Percentiles rank a stretch among this genome's conserved stretches.
phyloP scores from a whole-genome alignment of 1,140 invertebrate genomes.

The Stegodyphus dumicola region DNA sequence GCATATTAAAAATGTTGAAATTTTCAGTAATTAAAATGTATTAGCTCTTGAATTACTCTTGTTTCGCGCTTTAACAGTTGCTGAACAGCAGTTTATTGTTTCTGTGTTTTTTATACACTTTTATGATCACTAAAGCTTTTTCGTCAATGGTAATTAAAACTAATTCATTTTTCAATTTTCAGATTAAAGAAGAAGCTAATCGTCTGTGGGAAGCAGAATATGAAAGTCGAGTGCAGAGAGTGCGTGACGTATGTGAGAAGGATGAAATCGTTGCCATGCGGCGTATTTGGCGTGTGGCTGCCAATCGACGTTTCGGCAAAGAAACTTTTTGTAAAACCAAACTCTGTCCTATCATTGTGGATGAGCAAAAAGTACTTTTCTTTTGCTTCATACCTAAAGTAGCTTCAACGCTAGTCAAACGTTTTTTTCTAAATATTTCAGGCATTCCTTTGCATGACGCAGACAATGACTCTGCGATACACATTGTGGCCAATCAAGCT shows the following conservation, averaged over 20 bases:
- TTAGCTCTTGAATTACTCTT: too few relatives aligned
- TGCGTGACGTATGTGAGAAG: slow-evolving; percentile 31
- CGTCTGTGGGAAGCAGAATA: slow-evolving; percentile 29
- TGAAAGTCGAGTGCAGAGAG: slow-evolving; percentile 8
- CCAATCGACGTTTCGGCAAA: slow-evolving; percentile 37
- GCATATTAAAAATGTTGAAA: too few relatives aligned
- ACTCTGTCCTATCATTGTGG: slow-evolving; percentile 62
- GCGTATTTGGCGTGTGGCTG: slow-evolving; percentile 38
- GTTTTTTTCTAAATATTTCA: slow-evolving; percentile 62
- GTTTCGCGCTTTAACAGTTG: too few relatives aligned
- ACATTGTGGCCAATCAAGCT: slow-evolving; percentile 63
- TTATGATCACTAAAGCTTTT: too few relatives aligned
- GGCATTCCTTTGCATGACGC: slow-evolving; percentile 38
- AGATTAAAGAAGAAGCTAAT: neutral
- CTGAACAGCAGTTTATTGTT: too few relatives aligned
- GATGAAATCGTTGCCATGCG: slow-evolving; percentile 33
- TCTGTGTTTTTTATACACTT: too few relatives aligned
- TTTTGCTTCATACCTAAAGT: slow-evolving; percentile 65
- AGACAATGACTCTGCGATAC: slow-evolving; percentile 59
- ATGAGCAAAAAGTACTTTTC: slow-evolving; percentile 56
- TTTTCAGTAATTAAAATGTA: too few relatives aligned
- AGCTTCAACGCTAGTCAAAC: slow-evolving; percentile 63
- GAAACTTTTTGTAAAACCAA: slow-evolving; percentile 55
- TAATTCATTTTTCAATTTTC: neutral
- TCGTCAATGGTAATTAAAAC: too few relatives aligned